Evolutionary conservation across 2,888 invertebrate species (phyloP).

Genomic region (Ceraclea dissimilis): DNA sequence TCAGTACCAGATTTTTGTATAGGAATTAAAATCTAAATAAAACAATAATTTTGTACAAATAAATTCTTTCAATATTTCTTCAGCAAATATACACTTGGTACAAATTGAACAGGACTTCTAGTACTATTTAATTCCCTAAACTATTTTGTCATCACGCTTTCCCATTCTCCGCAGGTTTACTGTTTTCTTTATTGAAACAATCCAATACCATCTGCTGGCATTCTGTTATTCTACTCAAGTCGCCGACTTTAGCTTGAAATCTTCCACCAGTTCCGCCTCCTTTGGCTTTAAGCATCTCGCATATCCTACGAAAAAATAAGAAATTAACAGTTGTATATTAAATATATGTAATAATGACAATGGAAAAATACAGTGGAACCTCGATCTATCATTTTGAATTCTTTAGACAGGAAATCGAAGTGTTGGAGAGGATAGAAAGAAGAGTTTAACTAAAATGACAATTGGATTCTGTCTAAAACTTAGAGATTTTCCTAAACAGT

Average conservation of each 20-base stretch:
- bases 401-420: too few species aligned
- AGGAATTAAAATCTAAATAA: too few species aligned
- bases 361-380: neutral
- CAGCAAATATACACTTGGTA: too few species aligned
- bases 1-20: too few species aligned
- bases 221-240: slow-evolving; percentile 54
- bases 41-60: too few species aligned
- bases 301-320: slow-evolving; percentile 46
- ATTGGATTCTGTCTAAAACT: too few species aligned
- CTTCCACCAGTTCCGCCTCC: slow-evolving; percentile 65
- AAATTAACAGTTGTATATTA: neutral
- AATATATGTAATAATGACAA: neutral
- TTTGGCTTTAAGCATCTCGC: slow-evolving; percentile 64
- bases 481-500: too few species aligned
- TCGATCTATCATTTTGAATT: neutral
- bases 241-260: slow-evolving; percentile 71
- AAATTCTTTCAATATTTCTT: too few species aligned
- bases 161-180: neutral
- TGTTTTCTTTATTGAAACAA: slow-evolving; percentile 30
- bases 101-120: too few species aligned
- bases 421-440: too few species aligned
- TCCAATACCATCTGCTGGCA: slow-evolving; percentile 55
- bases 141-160: neutral
- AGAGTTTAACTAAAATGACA: too few species aligned
- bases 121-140: too few species aligned